Base-by-base conservation (phyloP, 2,888 invertebrate genomes). In the Ennomos quercinarius region DNA sequence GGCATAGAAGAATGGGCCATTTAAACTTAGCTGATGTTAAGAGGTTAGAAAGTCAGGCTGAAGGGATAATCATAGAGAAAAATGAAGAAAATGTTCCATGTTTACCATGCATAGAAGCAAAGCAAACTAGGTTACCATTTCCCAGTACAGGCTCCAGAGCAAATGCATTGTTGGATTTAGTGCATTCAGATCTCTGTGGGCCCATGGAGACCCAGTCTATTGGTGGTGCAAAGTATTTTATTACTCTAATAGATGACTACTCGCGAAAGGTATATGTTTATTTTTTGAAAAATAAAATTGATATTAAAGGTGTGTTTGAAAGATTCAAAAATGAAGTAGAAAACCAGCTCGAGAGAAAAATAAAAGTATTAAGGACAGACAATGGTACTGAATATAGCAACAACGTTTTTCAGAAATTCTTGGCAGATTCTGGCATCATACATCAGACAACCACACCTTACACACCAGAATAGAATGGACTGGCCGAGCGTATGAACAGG, bases 1-100 rank as follows among this genome's bases (percentile, higher is more conserved):
- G 64, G 64, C 64, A 64, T 52, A 42, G 51, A 12, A 61, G 70
- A 13, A 67, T 71, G 68, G 67, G 66, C 12, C 72, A 70, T 40
- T 47, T 70, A 12, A 70, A 68, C 45, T 55, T 70, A 27, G 17
- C 63, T 44, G 67, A 67, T 63, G 59, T 73, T 8, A 64, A 61
- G 27, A 73, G 49, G 46, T 42, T 71, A 50, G 51, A 57, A 10
- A 10, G 17, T 1, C 67, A 61, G 61, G 51, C 66, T 10, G 64
- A 68, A 27, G 70, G 67, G 40, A 52, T 70, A 9, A 54, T 11
- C 10, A 40, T 43, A 39, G 6, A 42, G 10, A 10, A 38, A 39
- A 45, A 39, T n/a, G 17, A 17, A 17, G 11, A 8, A 11, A 34
- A 37, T 5, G 9, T 38, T 3, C 48, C 47, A 13, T 70, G 70